Evolutionary conservation across 2,113 vertebrate species (phyloP).

Genomic region (Ranitomeya imitator): DNA sequence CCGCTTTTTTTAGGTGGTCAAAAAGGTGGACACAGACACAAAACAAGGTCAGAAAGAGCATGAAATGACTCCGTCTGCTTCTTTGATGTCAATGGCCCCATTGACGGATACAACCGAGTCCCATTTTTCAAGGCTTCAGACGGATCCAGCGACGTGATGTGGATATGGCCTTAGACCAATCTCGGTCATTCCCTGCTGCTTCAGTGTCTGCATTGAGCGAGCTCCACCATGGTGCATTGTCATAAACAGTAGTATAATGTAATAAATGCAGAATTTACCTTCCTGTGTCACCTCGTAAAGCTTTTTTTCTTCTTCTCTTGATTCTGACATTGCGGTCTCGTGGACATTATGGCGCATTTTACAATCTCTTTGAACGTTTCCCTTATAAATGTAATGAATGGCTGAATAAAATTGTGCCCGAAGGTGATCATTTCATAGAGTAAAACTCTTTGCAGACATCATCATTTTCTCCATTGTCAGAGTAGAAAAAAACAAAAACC

Average conservation of each 20-base stretch:
- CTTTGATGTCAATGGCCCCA: too few relatives aligned
- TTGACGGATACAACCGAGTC: too few relatives aligned
- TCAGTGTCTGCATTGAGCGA: neutral
- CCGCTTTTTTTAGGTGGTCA: too few relatives aligned
- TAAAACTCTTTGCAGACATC: slow-evolving; percentile 39
- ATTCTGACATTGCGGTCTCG: neutral
- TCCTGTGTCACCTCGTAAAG: neutral
- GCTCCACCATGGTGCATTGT: neutral
- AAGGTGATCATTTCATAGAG: slow-evolving; percentile 45
- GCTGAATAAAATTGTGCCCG: slow-evolving; percentile 41
- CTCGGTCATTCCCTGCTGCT: neutral
- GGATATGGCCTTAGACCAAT: neutral
- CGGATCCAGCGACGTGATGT: neutral
- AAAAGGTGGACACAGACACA: too few relatives aligned
- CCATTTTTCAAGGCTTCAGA: too few relatives aligned
- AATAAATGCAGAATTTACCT: neutral
- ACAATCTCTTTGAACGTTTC: slow-evolving; percentile 1
- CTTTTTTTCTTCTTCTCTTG: neutral
- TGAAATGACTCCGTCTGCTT: too few relatives aligned
- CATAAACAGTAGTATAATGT: neutral
- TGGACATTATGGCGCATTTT: neutral
- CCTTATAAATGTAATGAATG: slow-evolving; percentile 34
- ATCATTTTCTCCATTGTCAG: slow-evolving; percentile 39
- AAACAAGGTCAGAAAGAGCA: too few relatives aligned
- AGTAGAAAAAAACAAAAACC: neutral